Evolutionary conservation across 2,888 invertebrate species (phyloP).

Genomic region (Parnassius mnemosyne): DNA sequence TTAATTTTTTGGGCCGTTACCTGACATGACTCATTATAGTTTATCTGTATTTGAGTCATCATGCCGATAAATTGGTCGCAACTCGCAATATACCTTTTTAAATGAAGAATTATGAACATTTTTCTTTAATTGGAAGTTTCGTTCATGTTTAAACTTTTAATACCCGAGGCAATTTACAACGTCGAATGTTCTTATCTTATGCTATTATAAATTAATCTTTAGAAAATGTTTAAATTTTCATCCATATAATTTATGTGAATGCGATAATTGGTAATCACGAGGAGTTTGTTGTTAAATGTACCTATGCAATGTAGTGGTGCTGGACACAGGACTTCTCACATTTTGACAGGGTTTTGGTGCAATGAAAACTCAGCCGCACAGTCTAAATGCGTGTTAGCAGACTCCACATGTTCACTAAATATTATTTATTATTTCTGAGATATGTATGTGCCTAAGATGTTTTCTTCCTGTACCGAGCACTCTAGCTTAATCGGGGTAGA

Average conservation of each 20-base stretch:
- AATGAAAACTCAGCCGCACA: too few species aligned
- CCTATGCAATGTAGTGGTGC: too few species aligned
- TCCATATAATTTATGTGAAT: conserved; percentile 2
- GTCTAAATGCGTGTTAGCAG: too few species aligned
- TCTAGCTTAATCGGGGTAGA: too few species aligned
- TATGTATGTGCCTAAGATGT: too few species aligned
- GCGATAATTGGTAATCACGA: not conserved
- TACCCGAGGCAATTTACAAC: conserved; percentile 21
- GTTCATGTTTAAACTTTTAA: conserved; percentile 21
- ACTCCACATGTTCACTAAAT: too few species aligned
- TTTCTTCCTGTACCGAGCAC: too few species aligned
- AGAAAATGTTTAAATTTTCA: conserved; percentile 11
- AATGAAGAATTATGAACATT: conserved; percentile 16
- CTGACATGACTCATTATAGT: conserved; percentile 5
- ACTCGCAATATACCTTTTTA: conserved; percentile 17
- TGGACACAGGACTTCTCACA: too few species aligned
- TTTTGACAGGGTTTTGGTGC: too few species aligned
- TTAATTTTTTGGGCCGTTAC: not conserved
- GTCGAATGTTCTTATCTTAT: conserved; percentile 16
- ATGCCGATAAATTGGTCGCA: conserved; percentile 12
- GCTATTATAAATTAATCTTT: conserved; percentile 14
- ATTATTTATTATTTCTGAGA: too few species aligned
- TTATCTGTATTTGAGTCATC: conserved; percentile 15
- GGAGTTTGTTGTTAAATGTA: too few species aligned
- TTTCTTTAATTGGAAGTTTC: conserved; percentile 18